Evolutionary conservation across 1,140 invertebrate genomes (phyloP).

Genomic region (Schlechtendalia chinensis): DNA sequence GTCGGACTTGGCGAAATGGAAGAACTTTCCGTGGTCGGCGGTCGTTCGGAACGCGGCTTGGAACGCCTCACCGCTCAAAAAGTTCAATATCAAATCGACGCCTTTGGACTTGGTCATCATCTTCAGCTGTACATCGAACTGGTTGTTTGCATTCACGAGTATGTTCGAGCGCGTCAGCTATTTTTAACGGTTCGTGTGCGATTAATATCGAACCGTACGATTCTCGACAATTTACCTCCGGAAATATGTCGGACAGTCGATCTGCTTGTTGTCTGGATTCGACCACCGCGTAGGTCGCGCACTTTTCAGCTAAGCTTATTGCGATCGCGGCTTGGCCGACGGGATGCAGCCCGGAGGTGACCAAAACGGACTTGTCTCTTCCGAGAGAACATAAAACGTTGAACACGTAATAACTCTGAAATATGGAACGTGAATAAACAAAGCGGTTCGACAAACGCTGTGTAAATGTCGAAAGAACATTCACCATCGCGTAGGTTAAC

Average conservation of each 20-base stretch:
- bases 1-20: constrained; percentile 10
- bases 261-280: background rate
- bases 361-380: background rate
- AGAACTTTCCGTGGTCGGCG: background rate
- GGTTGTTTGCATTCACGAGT: background rate
- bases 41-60: background rate
- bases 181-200: background rate
- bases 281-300: background rate
- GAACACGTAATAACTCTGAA: constrained; percentile 22
- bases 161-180: background rate
- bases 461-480: too few species aligned
- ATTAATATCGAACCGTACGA: too few species aligned
- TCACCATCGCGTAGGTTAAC: constrained; percentile 54
- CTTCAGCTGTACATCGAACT: constrained; percentile 1
- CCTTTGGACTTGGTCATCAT: background rate
- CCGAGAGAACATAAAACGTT: background rate
- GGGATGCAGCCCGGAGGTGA: constrained; percentile 15
- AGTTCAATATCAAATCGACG: constrained; percentile 7
- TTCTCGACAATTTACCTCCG: background rate
- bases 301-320: background rate
- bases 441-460: too few species aligned
- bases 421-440: too few species aligned
- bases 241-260: background rate
- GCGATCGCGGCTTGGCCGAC: constrained; percentile 1
- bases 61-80: constrained; percentile 7